Base-by-base conservation (phyloP, 37 sponge, comb jelly and placozoan species). In the Cliona cf. orientalis region DNA sequence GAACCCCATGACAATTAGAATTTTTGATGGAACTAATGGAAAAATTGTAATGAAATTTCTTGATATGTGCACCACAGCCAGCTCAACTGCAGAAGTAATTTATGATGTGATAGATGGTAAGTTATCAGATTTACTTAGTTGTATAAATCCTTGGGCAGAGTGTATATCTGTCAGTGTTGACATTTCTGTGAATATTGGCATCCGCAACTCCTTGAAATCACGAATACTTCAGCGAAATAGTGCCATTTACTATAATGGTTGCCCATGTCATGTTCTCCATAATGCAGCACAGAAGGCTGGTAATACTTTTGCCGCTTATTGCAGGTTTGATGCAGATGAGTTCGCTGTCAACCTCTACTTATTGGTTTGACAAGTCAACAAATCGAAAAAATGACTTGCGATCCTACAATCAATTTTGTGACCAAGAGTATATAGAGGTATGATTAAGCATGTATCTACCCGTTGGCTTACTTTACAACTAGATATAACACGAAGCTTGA, bases 281-380 rank as follows among this genome's bases (percentile, higher is more conserved):
- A 85, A 85, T 56, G 42, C 71, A 29, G 79, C 79, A 26, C 28
- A 39, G 21, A 77, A 70, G 41, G 86, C 79, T 43, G 46, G 67
- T 40, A 46, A 69, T 36, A 12, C 41, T 21, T 77, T 85, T 37
- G 21, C 43, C 63, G 1, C 53, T 19, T 9, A n/a, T 28, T 28
- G n/a, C 7, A 28, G 60, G 28, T 86, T 86, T 78, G 79, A 87
- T 67, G 67, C 62, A 22, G 88, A 87, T 44, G 82, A 87, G 43
- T 37, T 87, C 22, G 32, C 81, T 26, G 78, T 87, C 38, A 76
- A 80, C 36, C 23, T 60, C 25, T 88, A 53, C n/a, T 39, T 88
- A 82, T 53, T 82, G 72, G 58, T 88, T 88, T 29, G 89, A 88
- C 41, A 82, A 82, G 42, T 84, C 86, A 28, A 79, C 80, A 7